These are phyloP conservation scores for Lateolabrax maculatus DNA, from an alignment of 2,797 vertebrate genomes.

Conservation along the genomic window DNA sequence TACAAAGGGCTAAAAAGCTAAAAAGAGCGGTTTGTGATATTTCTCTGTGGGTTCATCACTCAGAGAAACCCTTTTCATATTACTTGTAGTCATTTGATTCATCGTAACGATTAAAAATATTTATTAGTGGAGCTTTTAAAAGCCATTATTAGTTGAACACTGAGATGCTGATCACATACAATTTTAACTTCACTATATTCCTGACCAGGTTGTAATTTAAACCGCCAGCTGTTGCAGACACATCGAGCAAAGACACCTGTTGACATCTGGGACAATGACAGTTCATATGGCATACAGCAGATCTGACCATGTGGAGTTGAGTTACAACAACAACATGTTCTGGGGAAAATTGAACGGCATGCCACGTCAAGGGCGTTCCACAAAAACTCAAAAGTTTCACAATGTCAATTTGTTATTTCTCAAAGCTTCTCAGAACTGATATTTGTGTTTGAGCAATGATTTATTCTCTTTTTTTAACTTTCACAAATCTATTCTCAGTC, in stretches of 20 bases:
- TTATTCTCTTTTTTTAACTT: slow-evolving; percentile 12
- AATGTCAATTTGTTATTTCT: slow-evolving; percentile 5
- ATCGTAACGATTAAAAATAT: neutral
- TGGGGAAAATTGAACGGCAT: no score
- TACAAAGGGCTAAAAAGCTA: neutral
- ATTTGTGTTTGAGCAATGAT: no score
- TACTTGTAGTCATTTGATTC: neutral
- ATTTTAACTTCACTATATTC: neutral
- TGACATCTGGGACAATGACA: neutral
- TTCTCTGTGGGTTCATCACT: neutral
- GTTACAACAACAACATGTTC: no score
- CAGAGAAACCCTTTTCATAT: neutral
- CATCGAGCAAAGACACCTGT: neutral
- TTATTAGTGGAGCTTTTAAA: neutral
- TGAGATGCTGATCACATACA: neutral
- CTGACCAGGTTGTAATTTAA: slow-evolving; percentile 1
- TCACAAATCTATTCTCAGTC: slow-evolving; percentile 63
- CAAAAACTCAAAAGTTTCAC: no score
- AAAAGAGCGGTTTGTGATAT: neutral
- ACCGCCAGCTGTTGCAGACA: neutral
- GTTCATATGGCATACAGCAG: no score
- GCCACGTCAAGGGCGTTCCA: no score
- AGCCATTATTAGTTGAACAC: neutral
- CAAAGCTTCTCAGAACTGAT: neutral
- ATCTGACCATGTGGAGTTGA: no score